Conservation (phyloP, 2,888 invertebrate species). For the Aspidapion aeneum region DNA sequence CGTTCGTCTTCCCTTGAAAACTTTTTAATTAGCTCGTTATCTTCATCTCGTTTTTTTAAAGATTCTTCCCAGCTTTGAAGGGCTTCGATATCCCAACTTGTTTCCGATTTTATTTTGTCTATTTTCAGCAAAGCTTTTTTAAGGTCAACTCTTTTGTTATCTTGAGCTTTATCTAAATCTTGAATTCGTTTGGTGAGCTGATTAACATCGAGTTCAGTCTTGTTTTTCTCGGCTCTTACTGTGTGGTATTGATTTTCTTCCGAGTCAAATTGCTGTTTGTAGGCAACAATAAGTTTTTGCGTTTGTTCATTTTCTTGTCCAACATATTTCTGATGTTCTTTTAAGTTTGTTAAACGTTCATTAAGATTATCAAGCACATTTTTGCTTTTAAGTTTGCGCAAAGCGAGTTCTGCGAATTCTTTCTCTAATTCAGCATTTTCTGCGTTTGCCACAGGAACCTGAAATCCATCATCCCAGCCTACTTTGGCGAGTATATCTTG, state of each 20-base stretch:
- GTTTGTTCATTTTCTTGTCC: slow-evolving; percentile 55
- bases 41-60: slow-evolving; percentile 63
- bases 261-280: slow-evolving; percentile 64
- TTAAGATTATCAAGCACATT: slow-evolving; percentile 48
- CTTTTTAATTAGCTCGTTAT: slow-evolving; percentile 66
- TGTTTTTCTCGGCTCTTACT: slow-evolving; percentile 48
- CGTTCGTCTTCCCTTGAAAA: slow-evolving; percentile 69
- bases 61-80: slow-evolving; percentile 70
- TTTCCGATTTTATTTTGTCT: slow-evolving; percentile 60
- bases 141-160: slow-evolving; percentile 52
- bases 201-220: slow-evolving; percentile 49
- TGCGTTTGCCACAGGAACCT: slow-evolving; percentile 74
- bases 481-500: slow-evolving; percentile 63
- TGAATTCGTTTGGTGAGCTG: slow-evolving; percentile 51
- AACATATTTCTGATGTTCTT: slow-evolving; percentile 53
- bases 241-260: slow-evolving; percentile 55
- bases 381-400: slow-evolving; percentile 50
- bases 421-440: slow-evolving; percentile 60
- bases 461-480: slow-evolving; percentile 74
- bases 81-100: slow-evolving; percentile 66
- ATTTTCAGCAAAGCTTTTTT: slow-evolving; percentile 55
- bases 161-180: slow-evolving; percentile 47
- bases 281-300: slow-evolving; percentile 62
- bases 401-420: slow-evolving; percentile 51
- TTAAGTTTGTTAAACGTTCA: slow-evolving; percentile 38